These are phyloP conservation scores for Blera fallax DNA, from an alignment of 2,888 invertebrate genomes.

Conservation along the genomic window DNA sequence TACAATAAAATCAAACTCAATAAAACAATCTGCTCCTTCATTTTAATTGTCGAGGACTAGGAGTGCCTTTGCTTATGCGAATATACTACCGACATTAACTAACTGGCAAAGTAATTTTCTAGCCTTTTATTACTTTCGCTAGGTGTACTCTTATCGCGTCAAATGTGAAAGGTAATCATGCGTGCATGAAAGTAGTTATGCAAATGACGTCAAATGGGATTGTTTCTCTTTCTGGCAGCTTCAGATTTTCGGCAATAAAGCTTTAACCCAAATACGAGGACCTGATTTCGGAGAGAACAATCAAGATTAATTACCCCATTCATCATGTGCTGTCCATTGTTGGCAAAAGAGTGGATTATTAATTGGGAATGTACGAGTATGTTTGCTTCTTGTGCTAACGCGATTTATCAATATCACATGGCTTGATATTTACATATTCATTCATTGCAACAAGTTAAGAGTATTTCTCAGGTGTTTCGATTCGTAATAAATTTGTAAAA, in stretches of 20 bases:
- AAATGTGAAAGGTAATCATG: constrained; percentile 28
- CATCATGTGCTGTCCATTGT: constrained; percentile 43
- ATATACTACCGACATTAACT: constrained; percentile 32
- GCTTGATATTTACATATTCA: no score
- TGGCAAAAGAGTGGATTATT: constrained; percentile 7
- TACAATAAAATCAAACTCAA: constrained; percentile 27
- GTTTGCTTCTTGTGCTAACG: not conserved
- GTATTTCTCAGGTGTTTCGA: not conserved
- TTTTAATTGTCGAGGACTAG: constrained; percentile 8
- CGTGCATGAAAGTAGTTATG: constrained; percentile 36
- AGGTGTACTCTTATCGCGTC: constrained; percentile 27
- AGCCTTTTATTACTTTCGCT: constrained; percentile 53
- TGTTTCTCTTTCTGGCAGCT: constrained; percentile 16
- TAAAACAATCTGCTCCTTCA: constrained; percentile 31
- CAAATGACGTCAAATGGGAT: constrained; percentile 44
- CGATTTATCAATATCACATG: not conserved
- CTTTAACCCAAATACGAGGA: constrained; percentile 35
- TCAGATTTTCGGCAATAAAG: not conserved
- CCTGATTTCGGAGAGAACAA: not conserved
- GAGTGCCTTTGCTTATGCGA: not conserved
- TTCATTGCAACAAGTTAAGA: not conserved
- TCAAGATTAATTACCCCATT: constrained; percentile 39
- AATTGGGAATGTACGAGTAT: not conserved
- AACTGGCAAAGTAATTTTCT: not conserved
- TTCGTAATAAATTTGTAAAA: no score